These are phyloP conservation scores for Malacosoma neustria DNA, from an alignment of 2,888 invertebrate genomes.

Conservation along the genomic window DNA sequence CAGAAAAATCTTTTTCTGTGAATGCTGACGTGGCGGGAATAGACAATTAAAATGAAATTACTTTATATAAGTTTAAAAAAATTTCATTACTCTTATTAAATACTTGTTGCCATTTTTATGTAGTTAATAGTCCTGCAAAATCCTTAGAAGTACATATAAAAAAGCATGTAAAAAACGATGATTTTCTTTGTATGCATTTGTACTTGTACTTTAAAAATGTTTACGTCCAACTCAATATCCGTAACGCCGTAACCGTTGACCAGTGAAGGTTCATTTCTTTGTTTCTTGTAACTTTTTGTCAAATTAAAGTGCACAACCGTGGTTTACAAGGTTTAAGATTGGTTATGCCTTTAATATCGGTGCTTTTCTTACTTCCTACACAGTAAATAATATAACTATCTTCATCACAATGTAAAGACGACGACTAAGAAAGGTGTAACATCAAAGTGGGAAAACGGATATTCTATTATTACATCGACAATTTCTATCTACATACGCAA, in stretches of 20 bases:
- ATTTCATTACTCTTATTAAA: neutral
- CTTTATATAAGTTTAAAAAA: slow-evolving; percentile 6
- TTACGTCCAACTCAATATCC: neutral
- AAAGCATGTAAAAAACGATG: too few relatives aligned
- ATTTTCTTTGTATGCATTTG: too few relatives aligned
- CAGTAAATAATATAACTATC: too few relatives aligned
- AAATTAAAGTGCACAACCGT: slow-evolving; percentile 17
- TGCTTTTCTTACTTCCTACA: too few relatives aligned
- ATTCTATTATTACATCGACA: too few relatives aligned
- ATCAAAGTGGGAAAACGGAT: too few relatives aligned
- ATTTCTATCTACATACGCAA: too few relatives aligned
- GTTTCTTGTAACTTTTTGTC: slow-evolving; percentile 24
- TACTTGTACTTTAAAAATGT: too few relatives aligned
- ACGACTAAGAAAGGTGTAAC: too few relatives aligned
- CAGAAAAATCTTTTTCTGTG: slow-evolving; percentile 9
- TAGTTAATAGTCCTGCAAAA: slow-evolving; percentile 3
- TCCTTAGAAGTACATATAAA: slow-evolving; percentile 1
- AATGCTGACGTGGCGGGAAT: slow-evolving; percentile 13
- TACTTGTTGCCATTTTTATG: slow-evolving; percentile 8
- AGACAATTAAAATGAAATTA: slow-evolving; percentile 9
- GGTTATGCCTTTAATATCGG: slow-evolving; percentile 28
- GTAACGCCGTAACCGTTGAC: slow-evolving; percentile 17
- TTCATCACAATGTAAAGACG: too few relatives aligned
- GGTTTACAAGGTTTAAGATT: slow-evolving; percentile 39
- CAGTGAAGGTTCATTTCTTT: slow-evolving; percentile 44